Conservation (phyloP, 2,888 invertebrate genomes). For the Podotricha telesiphe region DNA sequence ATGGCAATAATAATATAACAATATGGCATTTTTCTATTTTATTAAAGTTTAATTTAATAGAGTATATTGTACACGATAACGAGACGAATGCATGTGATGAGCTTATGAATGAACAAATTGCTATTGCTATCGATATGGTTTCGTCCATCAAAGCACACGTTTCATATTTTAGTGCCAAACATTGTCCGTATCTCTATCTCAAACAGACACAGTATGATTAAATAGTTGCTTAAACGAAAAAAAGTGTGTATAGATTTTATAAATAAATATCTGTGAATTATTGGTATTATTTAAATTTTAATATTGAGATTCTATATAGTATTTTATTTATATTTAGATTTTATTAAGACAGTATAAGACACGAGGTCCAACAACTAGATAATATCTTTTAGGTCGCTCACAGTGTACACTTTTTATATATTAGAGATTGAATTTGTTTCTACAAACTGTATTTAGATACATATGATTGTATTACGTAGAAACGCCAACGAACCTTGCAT, state of each 20-base stretch:
- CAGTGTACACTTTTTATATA: too few species aligned
- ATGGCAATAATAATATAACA: too few species aligned
- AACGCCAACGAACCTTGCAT: not conserved
- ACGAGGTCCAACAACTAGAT: too few species aligned
- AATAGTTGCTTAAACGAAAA: not conserved
- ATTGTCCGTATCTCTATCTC: not conserved
- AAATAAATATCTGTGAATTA: too few species aligned
- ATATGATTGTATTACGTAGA: not conserved
- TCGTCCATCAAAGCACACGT: conserved; percentile 6
- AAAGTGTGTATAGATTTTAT: not conserved
- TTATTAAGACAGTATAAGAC: too few species aligned
- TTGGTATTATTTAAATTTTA: too few species aligned
- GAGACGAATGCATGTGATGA: not conserved
- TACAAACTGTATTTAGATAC: not conserved
- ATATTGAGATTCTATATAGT: too few species aligned
- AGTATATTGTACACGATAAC: not conserved
- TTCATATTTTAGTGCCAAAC: not conserved
- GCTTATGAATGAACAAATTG: conserved; percentile 16
- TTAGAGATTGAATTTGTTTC: too few species aligned
- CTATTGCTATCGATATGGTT: not conserved
- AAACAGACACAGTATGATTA: not conserved
- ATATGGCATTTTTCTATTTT: too few species aligned
- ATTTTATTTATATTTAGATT: too few species aligned
- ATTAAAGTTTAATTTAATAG: too few species aligned
- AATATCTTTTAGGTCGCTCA: too few species aligned